Conservation (phyloP, 2,113 vertebrate species). For the Casuarius casuarius region DNA sequence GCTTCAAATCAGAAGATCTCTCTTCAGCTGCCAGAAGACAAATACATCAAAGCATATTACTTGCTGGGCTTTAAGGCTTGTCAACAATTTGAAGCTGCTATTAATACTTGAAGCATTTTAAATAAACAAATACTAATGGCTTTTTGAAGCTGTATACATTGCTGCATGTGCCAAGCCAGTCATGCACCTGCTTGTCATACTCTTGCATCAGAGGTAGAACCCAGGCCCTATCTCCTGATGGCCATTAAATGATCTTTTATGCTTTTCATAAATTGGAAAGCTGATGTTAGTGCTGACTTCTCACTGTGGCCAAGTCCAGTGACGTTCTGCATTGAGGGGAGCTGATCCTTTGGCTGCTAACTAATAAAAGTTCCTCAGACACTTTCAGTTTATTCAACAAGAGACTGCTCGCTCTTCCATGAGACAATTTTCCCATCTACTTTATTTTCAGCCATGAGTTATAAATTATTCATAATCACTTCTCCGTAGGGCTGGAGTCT, state of each 20-base stretch:
- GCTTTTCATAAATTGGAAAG: background rate
- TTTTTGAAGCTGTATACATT: background rate
- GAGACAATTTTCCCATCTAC: background rate
- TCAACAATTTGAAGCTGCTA: conserved; percentile 22
- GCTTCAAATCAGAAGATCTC: conserved; percentile 7
- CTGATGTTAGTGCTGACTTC: background rate
- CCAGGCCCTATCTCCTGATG: background rate
- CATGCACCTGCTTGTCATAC: background rate
- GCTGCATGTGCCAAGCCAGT: background rate
- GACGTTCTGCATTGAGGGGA: background rate
- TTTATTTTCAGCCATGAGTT: background rate
- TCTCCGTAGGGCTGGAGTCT: background rate
- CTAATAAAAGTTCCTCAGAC: background rate
- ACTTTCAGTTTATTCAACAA: background rate
- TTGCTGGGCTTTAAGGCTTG: conserved; percentile 31
- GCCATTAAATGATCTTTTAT: background rate
- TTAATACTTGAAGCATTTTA: conserved; percentile 43
- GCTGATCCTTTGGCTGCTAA: background rate
- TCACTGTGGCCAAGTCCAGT: background rate
- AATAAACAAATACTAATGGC: conserved; percentile 12
- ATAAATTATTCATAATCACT: background rate
- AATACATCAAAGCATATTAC: conserved; percentile 30
- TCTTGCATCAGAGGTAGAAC: background rate
- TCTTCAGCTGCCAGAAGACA: conserved; percentile 32
- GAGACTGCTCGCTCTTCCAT: background rate